Conservation (phyloP, 2,113 vertebrate species). For the Zapus hudsonius region DNA sequence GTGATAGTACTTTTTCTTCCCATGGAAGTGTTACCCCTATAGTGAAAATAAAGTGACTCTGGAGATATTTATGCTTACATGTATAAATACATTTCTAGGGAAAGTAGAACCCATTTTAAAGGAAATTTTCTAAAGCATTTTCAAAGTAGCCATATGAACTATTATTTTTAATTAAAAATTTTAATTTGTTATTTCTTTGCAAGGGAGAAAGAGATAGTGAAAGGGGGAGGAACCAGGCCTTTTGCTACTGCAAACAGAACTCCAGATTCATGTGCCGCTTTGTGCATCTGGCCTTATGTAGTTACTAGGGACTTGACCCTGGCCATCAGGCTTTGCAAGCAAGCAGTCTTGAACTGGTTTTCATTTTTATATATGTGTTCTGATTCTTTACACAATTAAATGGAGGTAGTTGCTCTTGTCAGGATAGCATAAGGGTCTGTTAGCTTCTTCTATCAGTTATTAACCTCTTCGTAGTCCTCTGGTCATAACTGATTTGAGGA, state of each 20-base stretch:
- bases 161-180: background rate
- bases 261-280: no score
- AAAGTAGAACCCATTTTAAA: background rate
- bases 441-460: background rate
- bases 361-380: background rate
- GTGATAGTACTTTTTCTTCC: background rate
- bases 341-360: no score
- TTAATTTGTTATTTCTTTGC: no score
- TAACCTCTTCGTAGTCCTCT: background rate
- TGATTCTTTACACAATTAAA: background rate
- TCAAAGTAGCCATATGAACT: background rate
- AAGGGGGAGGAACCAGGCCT: no score
- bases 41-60: background rate
- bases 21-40: background rate
- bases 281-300: no score
- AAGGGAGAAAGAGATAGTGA: no score
- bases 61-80: background rate
- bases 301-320: no score
- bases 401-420: background rate
- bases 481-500: slow-evolving; percentile 16
- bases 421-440: background rate
- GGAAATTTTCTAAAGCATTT: background rate
- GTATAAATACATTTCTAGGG: background rate
- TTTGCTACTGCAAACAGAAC: no score
- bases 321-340: no score